Base-by-base conservation (phyloP, 2,113 vertebrate genomes). In the Oceanodroma tethys region DNA sequence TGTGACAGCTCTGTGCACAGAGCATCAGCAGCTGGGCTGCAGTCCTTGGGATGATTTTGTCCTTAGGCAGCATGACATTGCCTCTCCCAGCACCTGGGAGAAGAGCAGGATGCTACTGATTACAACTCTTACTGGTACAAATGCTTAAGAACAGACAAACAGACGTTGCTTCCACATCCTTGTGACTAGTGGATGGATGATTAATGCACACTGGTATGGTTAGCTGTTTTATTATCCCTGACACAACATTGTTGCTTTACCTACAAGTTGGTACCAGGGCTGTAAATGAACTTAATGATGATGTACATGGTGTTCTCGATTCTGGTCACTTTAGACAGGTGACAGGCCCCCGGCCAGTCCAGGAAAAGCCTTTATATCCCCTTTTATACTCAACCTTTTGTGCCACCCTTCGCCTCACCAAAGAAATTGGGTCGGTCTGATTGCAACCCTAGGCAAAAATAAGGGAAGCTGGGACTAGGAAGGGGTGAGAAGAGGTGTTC, bases 221-320 rank as follows among this genome's bases (percentile, higher is more conserved):
- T 83, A 70, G 79, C 19, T 76, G 30, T 26, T 80, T 65, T 80
- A 42, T 42, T 47, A 78, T 8, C 17, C 40, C 30, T 40, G 30
- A 86, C 32, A 55, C 10, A 68, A 34, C 7, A 13, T 26, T 66
- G 32, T 13, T 72, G 29, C 16, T 74, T 81, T 70, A 72, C 14
- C 60, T 55, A 12, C 9, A 21, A 21, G n/a, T 2, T 30, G 27
- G 30, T 52, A 34, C 13, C 10, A 45, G 18, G 32, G 9, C 36
- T 82, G 34, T 71, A 94, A 65, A 56, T 16, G 16, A 21, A 60
- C 19, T 47, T 82, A 63, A 65, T 68, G 38, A 38, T 32, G 10
- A 27, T 42, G 36, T 27, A 32, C 23, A 16, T 5, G 14, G 7
- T 30, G 18, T 56, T 70, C 50, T 66, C 0, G 0, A 26, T 56